phyloP scores from a whole-genome alignment of 2,888 invertebrate genomes.

The Amphimallon solstitiale region DNA sequence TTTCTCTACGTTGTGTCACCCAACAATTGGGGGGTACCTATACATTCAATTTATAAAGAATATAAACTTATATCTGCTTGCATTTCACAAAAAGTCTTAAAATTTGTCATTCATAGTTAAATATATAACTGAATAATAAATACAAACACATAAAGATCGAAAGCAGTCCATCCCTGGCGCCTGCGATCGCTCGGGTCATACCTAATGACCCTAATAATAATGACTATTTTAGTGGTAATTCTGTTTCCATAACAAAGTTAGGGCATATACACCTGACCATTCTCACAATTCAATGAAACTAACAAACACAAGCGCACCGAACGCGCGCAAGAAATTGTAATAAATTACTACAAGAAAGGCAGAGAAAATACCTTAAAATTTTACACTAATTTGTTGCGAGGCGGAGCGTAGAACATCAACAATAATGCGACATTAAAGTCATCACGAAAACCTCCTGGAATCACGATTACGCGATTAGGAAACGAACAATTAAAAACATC shows the following conservation, averaged over 20 bases:
- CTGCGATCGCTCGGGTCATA: conserved; percentile 49
- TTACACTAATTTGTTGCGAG: conserved; percentile 27
- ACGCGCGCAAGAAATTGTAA: conserved; percentile 9
- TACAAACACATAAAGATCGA: neutral
- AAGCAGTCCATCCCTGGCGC: conserved; percentile 5
- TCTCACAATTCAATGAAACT: conserved; percentile 34
- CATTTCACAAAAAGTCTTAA: too few relatives aligned
- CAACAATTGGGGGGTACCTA: too few relatives aligned
- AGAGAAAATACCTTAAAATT: conserved; percentile 27
- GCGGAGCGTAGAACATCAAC: conserved; percentile 16
- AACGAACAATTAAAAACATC: conserved; percentile 23
- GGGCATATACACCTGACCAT: conserved; percentile 56
- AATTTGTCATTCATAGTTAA: neutral
- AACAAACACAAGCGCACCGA: conserved; percentile 11
- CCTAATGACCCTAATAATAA: conserved; percentile 60
- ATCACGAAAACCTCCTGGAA: conserved; percentile 19
- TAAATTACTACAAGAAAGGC: conserved; percentile 22
- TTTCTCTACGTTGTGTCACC: too few relatives aligned
- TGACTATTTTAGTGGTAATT: conserved; percentile 61
- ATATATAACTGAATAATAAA: neutral
- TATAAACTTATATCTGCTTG: too few relatives aligned
- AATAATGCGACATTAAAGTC: conserved; percentile 23
- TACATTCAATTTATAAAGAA: too few relatives aligned
- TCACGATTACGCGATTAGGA: conserved; percentile 30
- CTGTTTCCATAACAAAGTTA: conserved; percentile 62